Evolutionary conservation across 2,113 vertebrate species (phyloP), one percentile per base, ranked within the genome.

Genomic region (Ageneiosus marmoratus): DNA sequence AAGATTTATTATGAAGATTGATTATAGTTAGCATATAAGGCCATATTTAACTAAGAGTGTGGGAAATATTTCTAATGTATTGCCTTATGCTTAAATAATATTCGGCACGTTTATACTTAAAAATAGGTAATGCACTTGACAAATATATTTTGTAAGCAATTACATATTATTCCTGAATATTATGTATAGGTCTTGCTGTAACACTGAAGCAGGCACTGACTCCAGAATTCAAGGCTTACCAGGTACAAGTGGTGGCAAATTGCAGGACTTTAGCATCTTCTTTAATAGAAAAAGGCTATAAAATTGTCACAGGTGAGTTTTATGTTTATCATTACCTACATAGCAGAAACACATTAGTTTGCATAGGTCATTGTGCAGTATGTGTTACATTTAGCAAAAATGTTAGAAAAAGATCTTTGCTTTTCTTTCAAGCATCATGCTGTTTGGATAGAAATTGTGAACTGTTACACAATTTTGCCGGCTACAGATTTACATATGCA

Each of bases 171-270:
- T 65, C 29, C 29, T 34, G n/a, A 60, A 29, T 58, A 55, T 76
- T 16, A 34, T 88, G 11, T 0, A 29, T 41, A 99, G 97, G 97
- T 76, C 94, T 99, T 0, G 96, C 97, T 0, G 97, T 99, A 10
- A 95, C 98, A 0, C 92, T 99, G 88, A 97, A 93, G 79, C 98
- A 99, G 90, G 95, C 97, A 85, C 92, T 96, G 93, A 96, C 95
- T 0, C 93, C 95, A 0, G 97, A 99, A 89, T 99, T 99, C 73
- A 96, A 93, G 84, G 85, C 91, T 5, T 99, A 99, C 79, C 98
- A 99, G 91, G 69, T 77, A 70, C 98, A 99, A 90, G 96, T 98
- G 85, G 90, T 99, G 0, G 88, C 91, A 1, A 99, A 99, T 89
- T 98, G 98, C 93, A 95, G 75, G 81, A 93, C 93, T 0, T 83